Evolutionary conservation across 1,140 invertebrate genomes (phyloP).

Genomic region (Heliconius melpomene): DNA sequence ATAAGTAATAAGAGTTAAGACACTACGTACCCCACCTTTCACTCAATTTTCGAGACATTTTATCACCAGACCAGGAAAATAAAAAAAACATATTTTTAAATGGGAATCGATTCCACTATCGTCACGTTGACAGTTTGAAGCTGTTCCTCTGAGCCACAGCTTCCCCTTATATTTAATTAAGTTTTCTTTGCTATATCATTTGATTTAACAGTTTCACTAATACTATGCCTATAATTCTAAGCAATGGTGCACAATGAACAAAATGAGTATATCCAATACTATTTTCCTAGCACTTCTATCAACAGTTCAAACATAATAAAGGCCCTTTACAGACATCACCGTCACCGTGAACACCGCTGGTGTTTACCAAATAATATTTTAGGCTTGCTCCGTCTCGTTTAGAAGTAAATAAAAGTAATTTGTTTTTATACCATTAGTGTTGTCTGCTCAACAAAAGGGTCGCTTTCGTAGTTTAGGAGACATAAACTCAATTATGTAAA

Average conservation of each 20-base stretch:
- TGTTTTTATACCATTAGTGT: background rate
- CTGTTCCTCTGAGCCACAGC: no score
- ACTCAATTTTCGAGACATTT: no score
- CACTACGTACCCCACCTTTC: no score
- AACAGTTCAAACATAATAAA: background rate
- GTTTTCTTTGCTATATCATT: no score
- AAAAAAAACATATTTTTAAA: no score
- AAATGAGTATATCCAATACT: background rate
- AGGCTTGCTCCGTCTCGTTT: background rate
- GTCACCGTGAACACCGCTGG: background rate
- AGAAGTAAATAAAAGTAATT: background rate
- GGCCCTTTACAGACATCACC: background rate
- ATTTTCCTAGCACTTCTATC: background rate
- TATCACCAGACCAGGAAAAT: no score
- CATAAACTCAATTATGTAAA: background rate
- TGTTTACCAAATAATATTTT: background rate
- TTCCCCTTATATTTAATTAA: no score
- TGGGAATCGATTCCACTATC: no score
- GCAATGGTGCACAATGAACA: background rate
- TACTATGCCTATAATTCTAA: background rate
- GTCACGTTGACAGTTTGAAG: no score
- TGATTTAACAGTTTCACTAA: no score
- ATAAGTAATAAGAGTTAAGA: no score
- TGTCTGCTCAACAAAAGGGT: background rate
- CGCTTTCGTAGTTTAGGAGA: background rate